These are phyloP conservation scores for Acleris holmiana DNA, from an alignment of 2,888 invertebrate species.

Conservation along the genomic window DNA sequence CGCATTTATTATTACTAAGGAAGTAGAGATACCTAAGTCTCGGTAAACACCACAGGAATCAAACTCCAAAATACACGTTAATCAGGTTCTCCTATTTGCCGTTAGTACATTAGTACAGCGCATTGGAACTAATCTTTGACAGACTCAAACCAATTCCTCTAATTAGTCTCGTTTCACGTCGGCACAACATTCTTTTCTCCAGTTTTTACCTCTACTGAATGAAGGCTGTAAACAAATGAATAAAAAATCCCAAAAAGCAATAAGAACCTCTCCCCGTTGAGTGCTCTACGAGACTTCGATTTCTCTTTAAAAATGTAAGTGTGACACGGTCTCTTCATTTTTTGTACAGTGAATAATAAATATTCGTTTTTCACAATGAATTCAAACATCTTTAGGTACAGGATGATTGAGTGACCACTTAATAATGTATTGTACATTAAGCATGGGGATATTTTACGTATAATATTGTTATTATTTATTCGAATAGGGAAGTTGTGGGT, in stretches of 20 bases:
- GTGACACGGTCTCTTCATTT: slow-evolving; percentile 50
- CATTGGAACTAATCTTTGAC: no score
- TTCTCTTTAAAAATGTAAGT: slow-evolving; percentile 55
- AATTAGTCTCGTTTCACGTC: slow-evolving; percentile 1
- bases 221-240: slow-evolving; percentile 43
- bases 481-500: slow-evolving; percentile 3
- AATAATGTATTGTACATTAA: slow-evolving; percentile 15
- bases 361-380: slow-evolving; percentile 32
- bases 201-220: slow-evolving; percentile 25
- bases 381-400: slow-evolving; percentile 13
- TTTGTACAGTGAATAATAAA: slow-evolving; percentile 40
- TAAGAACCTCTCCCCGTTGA: slow-evolving; percentile 46
- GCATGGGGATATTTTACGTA: neutral
- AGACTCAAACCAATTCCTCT: neutral
- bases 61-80: no score
- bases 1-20: no score
- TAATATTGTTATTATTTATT: neutral
- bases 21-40: no score
- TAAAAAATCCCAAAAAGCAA: slow-evolving; percentile 47
- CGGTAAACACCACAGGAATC: no score
- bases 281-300: slow-evolving; percentile 51
- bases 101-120: no score
- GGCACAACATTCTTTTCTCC: slow-evolving; percentile 7
- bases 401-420: slow-evolving; percentile 28
- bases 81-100: no score